Evolutionary conservation across 2,113 vertebrate genomes (phyloP), one percentile per base, ranked within the genome.

Genomic region (Gymnorhina tibicen): DNA sequence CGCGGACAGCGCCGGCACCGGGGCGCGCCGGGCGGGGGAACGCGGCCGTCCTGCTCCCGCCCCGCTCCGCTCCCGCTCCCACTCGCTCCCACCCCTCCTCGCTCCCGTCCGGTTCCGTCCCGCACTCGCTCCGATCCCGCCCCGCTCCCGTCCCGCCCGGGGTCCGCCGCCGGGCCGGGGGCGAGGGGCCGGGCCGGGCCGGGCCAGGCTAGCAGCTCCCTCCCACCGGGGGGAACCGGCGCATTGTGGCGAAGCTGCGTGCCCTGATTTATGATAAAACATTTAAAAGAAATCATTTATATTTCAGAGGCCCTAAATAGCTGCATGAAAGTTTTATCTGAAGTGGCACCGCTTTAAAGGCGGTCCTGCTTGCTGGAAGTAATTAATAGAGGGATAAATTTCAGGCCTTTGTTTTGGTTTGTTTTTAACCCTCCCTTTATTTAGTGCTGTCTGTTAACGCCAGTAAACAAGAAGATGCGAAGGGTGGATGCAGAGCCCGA

Each of bases 211-310:
- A 56, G 95, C 93, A 11, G 73, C 89, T 82, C 82, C 75, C 77
- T 97, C 94, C 59, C 91, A 23, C 52, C 70, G 63, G 46, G 93
- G 96, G 89, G 79, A 97, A 96, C 84, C 49, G 46, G 91, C 62
- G 32, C 96, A 86, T 89, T 94, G 97, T 92, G 84, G 89, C 87
- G 72, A 86, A 97, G 97, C 98, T 97, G 95, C 96, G 76, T 91
- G 97, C 96, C 95, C 97, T 98, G 98, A 98, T 98, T 99, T 98
- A 98, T 97, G 97, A 98, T 99, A 98, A 99, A 99, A 98, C 96
- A 98, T 98, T 98, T 98, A 99, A 97, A 98, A 97, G 98, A 98
- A 98, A 99, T 98, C 98, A 99, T 99, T 98, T 98, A 98, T 98
- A 99, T 99, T 99, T 98, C 98, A 99, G 95, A 94, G 98, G 98